Base-by-base conservation (phyloP, 2,113 vertebrate species). In the Euleptes europaea region DNA sequence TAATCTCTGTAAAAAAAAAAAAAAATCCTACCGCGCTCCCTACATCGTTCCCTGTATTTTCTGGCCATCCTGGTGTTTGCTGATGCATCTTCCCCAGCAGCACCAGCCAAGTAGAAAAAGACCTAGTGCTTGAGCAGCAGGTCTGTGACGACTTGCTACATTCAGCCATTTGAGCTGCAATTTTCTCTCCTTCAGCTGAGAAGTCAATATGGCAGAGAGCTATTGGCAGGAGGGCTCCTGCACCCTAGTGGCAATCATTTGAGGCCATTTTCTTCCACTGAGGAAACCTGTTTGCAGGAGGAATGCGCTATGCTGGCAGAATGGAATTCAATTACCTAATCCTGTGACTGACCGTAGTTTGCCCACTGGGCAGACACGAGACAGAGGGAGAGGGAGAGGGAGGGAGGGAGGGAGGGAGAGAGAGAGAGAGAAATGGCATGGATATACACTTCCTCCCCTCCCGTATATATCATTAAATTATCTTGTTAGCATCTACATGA, bases 261-360 rank as follows among this genome's bases (percentile, higher is more conserved):
- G 67, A 94, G 88, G 42, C 4, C 11, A 80, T 89, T 93, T 95
- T 91, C 85, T 88, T 86, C 60, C 78, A 82, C 23, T 72, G 73
- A 85, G 80, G 87, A 87, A 57, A 86, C 65, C 49, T 49, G 57
- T 47, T 86, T 4, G 9, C 33, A 81, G 71, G 81, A 83, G 38
- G 82, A 90, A 89, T 4, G 15, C 28, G 65, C 5, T 17, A 60
- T 80, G 35, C 79, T 73, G 66, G 44, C 42, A 26, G 33, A 92
- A 91, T 1, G 80, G 40, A 86, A 66, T 89, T 88, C 2, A 91
- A 69, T 47, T 82, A 67, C 69, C 10, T 42, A 83, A 76, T 7
- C 38, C 21, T 60, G 63, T 40, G 79, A 83, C 57, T 73, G 0
- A 40, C 19, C 40, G 1, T 0, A 79, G 49, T 35, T 85, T 85